These are phyloP conservation scores for Drosophila littoralis DNA, from an alignment of 1,140 invertebrate species.

Conservation along the genomic window DNA sequence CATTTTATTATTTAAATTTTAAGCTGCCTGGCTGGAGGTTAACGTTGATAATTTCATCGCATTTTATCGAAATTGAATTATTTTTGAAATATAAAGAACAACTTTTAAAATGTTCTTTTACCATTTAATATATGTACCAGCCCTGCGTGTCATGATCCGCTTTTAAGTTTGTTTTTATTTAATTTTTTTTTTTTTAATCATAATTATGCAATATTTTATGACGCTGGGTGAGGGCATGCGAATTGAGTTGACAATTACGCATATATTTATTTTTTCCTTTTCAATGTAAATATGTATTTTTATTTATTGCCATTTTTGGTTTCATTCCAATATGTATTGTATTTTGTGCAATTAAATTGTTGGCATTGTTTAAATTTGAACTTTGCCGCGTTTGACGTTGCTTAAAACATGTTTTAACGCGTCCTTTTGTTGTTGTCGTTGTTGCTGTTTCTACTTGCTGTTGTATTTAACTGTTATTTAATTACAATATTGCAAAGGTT, in stretches of 20 bases:
- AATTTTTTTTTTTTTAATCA: not conserved
- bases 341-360: slow-evolving; percentile 15
- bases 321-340: not conserved
- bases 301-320: not conserved
- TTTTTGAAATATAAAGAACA: not conserved
- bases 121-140: not conserved
- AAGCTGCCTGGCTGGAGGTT: too few relatives aligned
- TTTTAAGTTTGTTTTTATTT: not conserved
- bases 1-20: too few relatives aligned
- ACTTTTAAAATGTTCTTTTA: not conserved
- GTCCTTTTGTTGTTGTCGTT: not conserved
- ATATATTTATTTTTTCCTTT: not conserved
- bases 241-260: not conserved
- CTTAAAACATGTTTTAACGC: slow-evolving; percentile 7
- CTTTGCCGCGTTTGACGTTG: slow-evolving; percentile 1
- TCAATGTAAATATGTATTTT: slow-evolving; percentile 4
- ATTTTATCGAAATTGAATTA: too few relatives aligned
- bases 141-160: not conserved
- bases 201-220: slow-evolving; percentile 12
- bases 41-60: too few relatives aligned
- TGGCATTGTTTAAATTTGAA: slow-evolving; percentile 16
- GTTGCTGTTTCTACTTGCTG: not conserved
- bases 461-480: slow-evolving; percentile 36
- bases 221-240: slow-evolving; percentile 1
- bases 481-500: slow-evolving; percentile 13